A percentile compares a stretch with the other conserved stretches of the same genome.
These are phyloP conservation scores for Perdita meconis DNA, from an alignment of 2,888 invertebrate species.

Conservation along the genomic window DNA sequence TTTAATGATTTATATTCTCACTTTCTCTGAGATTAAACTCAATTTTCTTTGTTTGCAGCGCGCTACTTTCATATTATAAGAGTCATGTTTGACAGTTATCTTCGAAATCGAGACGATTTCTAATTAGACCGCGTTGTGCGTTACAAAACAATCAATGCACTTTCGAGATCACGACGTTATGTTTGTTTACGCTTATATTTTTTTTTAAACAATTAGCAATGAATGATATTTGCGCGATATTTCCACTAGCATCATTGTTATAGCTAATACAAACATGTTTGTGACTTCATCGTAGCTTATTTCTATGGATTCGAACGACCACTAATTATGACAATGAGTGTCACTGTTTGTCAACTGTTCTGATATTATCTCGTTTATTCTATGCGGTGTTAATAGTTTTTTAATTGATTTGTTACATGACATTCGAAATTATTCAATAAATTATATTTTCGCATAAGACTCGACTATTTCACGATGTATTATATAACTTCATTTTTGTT, in stretches of 20 bases:
- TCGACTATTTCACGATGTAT: slow-evolving; percentile 16
- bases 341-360: slow-evolving; percentile 46
- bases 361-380: slow-evolving; percentile 3
- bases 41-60: slow-evolving; percentile 37
- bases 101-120: slow-evolving; percentile 65
- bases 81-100: slow-evolving; percentile 83
- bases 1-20: slow-evolving; percentile 32
- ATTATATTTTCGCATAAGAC: slow-evolving; percentile 12
- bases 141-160: slow-evolving; percentile 47
- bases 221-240: slow-evolving; percentile 41
- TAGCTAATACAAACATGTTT: slow-evolving; percentile 42
- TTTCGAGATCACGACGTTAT: slow-evolving; percentile 31
- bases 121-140: slow-evolving; percentile 71
- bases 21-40: slow-evolving; percentile 36
- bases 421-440: slow-evolving; percentile 1
- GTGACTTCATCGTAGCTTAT: slow-evolving; percentile 21
- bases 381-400: background rate
- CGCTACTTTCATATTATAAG: slow-evolving; percentile 83
- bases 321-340: slow-evolving; percentile 31
- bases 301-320: slow-evolving; percentile 9
- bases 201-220: slow-evolving; percentile 27
- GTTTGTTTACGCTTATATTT: slow-evolving; percentile 2
- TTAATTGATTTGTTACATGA: background rate
- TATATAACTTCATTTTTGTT: slow-evolving; percentile 35
- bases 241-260: slow-evolving; percentile 49